phyloP scores from a whole-genome alignment of 2,888 invertebrate species.

The Opisthograptis luteolata region DNA sequence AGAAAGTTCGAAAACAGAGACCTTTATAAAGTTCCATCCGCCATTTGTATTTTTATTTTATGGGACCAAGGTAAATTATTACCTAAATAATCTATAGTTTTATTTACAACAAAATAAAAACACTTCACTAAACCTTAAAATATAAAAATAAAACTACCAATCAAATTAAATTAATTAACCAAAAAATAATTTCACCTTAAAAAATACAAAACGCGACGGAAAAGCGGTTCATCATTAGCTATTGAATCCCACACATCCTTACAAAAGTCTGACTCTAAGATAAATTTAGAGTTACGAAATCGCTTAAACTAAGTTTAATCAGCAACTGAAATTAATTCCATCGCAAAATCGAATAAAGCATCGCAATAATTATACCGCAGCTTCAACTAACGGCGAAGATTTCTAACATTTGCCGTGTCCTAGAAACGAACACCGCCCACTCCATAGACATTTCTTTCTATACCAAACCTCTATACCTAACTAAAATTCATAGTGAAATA shows the following conservation, averaged over 20 bases:
- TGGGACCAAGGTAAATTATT: too few relatives aligned
- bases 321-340: slow-evolving; percentile 20
- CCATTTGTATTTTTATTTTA: too few relatives aligned
- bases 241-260: not conserved
- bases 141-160: too few relatives aligned
- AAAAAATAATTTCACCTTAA: too few relatives aligned
- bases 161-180: too few relatives aligned
- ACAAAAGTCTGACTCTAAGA: not conserved
- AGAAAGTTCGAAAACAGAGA: too few relatives aligned
- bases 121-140: too few relatives aligned
- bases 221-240: too few relatives aligned
- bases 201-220: too few relatives aligned
- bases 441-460: slow-evolving; percentile 81
- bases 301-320: slow-evolving; percentile 12
- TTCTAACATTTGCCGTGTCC: slow-evolving; percentile 79
- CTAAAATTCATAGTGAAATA: slow-evolving; percentile 84
- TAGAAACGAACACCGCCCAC: slow-evolving; percentile 79
- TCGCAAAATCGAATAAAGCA: slow-evolving; percentile 29
- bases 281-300: slow-evolving; percentile 4
- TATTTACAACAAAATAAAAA: too few relatives aligned
- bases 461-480: slow-evolving; percentile 74
- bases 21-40: too few relatives aligned
- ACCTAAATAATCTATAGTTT: too few relatives aligned
- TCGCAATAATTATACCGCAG: slow-evolving; percentile 35
- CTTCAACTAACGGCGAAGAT: slow-evolving; percentile 58